Evolutionary conservation across 1,140 invertebrate species (phyloP), one percentile per base, ranked within the genome.

Genomic region (Globodera ellingtonae): DNA sequence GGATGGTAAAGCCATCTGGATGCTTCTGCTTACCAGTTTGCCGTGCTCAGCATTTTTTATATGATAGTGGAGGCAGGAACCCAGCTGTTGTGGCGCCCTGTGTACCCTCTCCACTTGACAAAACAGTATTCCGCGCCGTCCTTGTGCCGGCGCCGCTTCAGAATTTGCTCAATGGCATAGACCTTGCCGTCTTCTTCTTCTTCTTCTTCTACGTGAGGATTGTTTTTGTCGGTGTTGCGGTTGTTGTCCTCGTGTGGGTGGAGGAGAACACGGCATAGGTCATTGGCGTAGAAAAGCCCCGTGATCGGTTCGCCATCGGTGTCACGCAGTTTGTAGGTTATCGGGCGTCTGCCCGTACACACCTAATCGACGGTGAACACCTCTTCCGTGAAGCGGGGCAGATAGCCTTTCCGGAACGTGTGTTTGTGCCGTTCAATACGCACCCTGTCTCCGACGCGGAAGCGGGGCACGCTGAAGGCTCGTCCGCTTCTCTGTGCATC

Each of bases 371-470:
- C 71, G 5, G 21, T 66, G 48, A 48, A 81, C 13, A 84, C 47
- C 77, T 79, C 59, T 44, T 79, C 85, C 3, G 81, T 48, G 35
- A 79, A 83, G 15, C 70, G 79, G 8, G 79, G 52, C 46, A 72
- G 13, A 44, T 46, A 79, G 8, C 76, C 81, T 56, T 67, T 73
- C 15, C 6, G 69, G 66, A 82, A 82, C 48, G 56, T 21, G 50
- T 74, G 4, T 44, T 67, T 35, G 3, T n/a, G 46, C 56, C 69
- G 71, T 50, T 75, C 73, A 47, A 74, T 69, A 24, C 67, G 65
- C 21, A 77, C 70, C 50, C 15, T 73, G 56, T 84, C 18, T 5
- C 56, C 50, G 15, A 46, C 65, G 15, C 2, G 67, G 18, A 78
- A 18, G 21, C 71, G 48, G 0, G 15, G 6, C 0, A 5, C 69